Conservation (phyloP, 1,140 invertebrate species). For the Plectrocnemia conspersa region DNA sequence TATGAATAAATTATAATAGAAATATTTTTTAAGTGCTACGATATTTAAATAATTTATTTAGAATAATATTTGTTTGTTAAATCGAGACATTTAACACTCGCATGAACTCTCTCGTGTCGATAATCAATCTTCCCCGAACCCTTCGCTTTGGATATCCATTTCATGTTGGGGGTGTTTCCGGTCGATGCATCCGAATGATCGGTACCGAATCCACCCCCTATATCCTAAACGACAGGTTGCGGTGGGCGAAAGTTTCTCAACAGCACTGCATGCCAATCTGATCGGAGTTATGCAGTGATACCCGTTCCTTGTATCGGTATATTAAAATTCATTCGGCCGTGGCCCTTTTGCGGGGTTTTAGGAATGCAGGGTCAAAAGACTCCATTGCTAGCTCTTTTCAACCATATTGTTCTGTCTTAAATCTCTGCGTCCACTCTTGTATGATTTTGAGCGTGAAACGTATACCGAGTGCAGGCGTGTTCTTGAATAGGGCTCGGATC, state of each 20-base stretch:
- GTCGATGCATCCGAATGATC: conserved; percentile 23
- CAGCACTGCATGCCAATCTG: conserved; percentile 22
- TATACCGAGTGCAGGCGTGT: background rate
- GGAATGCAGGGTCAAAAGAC: conserved; percentile 5
- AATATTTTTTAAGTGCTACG: too few relatives aligned
- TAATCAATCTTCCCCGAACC: conserved; percentile 26
- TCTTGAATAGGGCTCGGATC: background rate
- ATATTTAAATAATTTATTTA: too few relatives aligned
- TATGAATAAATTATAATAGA: too few relatives aligned
- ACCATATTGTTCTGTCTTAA: background rate
- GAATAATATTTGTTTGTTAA: too few relatives aligned
- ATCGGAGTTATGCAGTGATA: conserved; percentile 6
- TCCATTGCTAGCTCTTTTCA: too few relatives aligned
- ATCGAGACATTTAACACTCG: too few relatives aligned
- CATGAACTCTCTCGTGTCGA: conserved; percentile 19
- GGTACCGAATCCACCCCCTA: conserved; percentile 3
- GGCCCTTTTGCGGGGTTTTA: background rate
- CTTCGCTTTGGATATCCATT: conserved; percentile 22
- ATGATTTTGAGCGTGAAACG: background rate
- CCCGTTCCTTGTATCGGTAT: conserved; percentile 12
- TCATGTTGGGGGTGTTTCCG: conserved; percentile 20
- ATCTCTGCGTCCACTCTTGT: conserved; percentile 1
- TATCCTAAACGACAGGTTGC: background rate
- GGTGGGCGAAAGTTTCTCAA: background rate
- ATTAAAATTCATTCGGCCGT: conserved; percentile 20